Evolutionary conservation across 2,888 invertebrate genomes (phyloP).

Genomic region (Camptogramma bilineatum): DNA sequence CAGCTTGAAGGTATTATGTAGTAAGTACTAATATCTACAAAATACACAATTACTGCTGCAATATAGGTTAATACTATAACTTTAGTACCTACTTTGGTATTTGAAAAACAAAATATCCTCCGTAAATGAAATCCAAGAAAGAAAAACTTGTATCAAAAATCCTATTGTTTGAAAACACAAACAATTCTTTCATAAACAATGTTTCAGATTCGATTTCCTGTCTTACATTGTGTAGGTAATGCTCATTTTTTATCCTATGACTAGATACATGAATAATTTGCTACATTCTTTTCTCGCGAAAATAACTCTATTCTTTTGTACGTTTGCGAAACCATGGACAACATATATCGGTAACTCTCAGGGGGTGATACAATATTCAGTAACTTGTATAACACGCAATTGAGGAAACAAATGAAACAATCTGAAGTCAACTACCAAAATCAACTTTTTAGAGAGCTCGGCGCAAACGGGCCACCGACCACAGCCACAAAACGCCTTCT

Average conservation of each 20-base stretch:
- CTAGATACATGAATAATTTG: slow-evolving; percentile 2
- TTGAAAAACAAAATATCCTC: too few relatives aligned
- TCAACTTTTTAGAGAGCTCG: background rate
- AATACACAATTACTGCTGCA: too few relatives aligned
- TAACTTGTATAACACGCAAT: slow-evolving; percentile 11
- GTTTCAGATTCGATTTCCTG: background rate
- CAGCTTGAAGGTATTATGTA: too few relatives aligned
- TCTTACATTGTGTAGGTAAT: background rate
- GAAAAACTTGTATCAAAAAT: too few relatives aligned
- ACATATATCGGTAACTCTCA: slow-evolving; percentile 13
- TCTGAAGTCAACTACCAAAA: background rate
- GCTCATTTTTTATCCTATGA: slow-evolving; percentile 5
- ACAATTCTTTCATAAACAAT: background rate
- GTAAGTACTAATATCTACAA: too few relatives aligned
- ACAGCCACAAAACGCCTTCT: too few relatives aligned
- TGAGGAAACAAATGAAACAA: slow-evolving; percentile 8
- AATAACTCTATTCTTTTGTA: slow-evolving; percentile 9
- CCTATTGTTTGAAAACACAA: too few relatives aligned
- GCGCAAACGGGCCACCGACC: too few relatives aligned
- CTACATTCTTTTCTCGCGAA: slow-evolving; percentile 9
- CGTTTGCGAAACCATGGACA: slow-evolving; percentile 6
- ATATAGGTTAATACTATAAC: too few relatives aligned
- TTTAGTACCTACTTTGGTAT: too few relatives aligned
- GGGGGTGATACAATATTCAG: slow-evolving; percentile 23
- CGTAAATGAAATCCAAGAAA: too few relatives aligned